Evolutionary conservation across 2,113 vertebrate species (phyloP).

Genomic region (Dipodomys spectabilis): DNA sequence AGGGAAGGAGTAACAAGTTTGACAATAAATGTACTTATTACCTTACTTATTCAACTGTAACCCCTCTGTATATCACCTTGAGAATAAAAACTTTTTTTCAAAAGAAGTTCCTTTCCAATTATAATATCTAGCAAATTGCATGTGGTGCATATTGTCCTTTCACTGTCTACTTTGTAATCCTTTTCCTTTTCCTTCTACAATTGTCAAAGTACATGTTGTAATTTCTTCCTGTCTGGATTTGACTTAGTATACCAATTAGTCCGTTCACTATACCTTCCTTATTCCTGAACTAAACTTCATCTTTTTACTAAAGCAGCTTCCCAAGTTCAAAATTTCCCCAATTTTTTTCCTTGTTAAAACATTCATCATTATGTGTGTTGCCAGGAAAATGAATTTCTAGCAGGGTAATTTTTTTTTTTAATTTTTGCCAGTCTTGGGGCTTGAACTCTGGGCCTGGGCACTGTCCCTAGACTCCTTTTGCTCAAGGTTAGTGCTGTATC

Average conservation of each 20-base stretch:
- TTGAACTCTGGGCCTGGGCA: too few species aligned
- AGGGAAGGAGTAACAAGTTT: too few species aligned
- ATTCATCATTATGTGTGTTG: too few species aligned
- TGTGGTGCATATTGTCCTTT: background rate
- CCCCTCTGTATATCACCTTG: too few species aligned
- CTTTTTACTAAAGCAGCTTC: background rate
- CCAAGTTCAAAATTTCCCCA: background rate
- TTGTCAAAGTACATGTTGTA: background rate
- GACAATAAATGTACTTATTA: too few species aligned
- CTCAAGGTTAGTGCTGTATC: too few species aligned
- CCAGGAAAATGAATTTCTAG: too few species aligned
- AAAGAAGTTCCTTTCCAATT: background rate
- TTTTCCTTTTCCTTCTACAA: background rate
- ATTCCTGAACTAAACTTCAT: background rate
- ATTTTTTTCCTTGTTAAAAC: constrained; percentile 15
- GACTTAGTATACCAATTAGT: background rate
- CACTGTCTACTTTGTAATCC: background rate
- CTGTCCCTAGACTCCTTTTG: too few species aligned
- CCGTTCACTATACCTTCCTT: background rate
- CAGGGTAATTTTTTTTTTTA: too few species aligned
- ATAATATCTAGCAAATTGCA: background rate
- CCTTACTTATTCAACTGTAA: too few species aligned
- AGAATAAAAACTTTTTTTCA: too few species aligned
- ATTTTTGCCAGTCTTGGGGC: too few species aligned
- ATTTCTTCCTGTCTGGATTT: constrained; percentile 20